A percentile compares a stretch with the other conserved stretches of the same genome.
Conservation (phyloP, 2,797 vertebrate species). For the Brotogeris chrysoptera region DNA sequence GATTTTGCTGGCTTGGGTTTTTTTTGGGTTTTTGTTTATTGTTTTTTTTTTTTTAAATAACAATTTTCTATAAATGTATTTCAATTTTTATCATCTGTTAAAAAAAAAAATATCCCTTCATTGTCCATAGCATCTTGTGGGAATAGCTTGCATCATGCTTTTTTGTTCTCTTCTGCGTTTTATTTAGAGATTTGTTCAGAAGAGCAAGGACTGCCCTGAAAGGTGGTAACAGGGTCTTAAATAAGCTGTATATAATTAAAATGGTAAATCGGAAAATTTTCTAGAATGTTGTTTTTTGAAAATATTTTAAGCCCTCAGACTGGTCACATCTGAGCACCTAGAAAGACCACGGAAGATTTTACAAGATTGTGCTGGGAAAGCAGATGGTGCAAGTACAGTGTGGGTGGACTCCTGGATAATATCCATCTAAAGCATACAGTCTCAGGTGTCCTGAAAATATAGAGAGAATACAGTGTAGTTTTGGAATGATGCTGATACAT, state of each 20-base stretch:
- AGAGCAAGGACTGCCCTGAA: neutral
- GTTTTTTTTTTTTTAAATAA: neutral
- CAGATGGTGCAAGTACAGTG: conserved; percentile 9
- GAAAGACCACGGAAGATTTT: neutral
- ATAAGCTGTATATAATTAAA: neutral
- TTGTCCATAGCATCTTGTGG: neutral
- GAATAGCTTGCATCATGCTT: rapidly evolving
- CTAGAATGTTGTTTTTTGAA: neutral
- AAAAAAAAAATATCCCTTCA: neutral
- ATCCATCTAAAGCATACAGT: neutral
- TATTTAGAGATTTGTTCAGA: neutral
- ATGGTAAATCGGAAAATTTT: neutral
- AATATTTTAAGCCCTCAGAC: neutral
- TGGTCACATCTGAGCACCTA: neutral
- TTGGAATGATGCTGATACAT: neutral
- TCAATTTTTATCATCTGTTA: neutral
- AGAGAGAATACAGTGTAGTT: neutral
- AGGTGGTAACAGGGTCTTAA: neutral
- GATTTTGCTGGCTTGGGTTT: neutral
- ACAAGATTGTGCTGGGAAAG: neutral
- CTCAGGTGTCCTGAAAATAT: neutral
- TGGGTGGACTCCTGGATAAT: conserved; percentile 14
- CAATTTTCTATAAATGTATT: neutral
- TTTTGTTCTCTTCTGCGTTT: neutral
- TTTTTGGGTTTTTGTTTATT: too few relatives aligned